These are phyloP conservation scores for Diaphora mendica DNA, from an alignment of 2,888 invertebrate species.

Conservation along the genomic window DNA sequence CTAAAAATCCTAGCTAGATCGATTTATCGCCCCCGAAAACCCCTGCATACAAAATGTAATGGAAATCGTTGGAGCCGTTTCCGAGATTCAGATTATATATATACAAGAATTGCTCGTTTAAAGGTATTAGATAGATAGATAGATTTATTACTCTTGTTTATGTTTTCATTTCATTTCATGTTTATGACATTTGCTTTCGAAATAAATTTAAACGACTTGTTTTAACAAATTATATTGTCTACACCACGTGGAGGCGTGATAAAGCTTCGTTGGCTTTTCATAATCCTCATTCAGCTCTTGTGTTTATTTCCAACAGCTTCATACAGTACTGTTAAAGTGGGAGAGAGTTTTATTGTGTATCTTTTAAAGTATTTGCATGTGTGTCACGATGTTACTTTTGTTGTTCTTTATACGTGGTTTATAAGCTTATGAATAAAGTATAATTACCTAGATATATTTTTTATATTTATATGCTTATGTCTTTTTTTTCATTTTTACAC, in stretches of 20 bases:
- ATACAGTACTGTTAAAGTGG: background rate
- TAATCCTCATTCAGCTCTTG: slow-evolving; percentile 1
- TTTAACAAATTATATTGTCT: background rate
- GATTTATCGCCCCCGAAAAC: too few species aligned
- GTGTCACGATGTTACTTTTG: background rate
- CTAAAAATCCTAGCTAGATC: too few species aligned
- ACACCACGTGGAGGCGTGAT: background rate
- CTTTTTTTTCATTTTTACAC: too few species aligned
- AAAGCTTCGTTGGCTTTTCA: background rate
- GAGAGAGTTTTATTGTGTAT: background rate
- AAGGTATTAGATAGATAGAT: too few species aligned
- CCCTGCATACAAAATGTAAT: too few species aligned
- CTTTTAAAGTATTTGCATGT: background rate
- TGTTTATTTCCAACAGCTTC: background rate
- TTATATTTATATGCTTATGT: too few species aligned
- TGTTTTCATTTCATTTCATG: too few species aligned
- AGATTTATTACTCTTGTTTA: too few species aligned
- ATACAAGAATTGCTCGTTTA: too few species aligned
- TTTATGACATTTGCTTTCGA: background rate
- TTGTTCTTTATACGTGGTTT: background rate
- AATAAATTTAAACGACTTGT: background rate
- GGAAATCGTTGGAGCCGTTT: too few species aligned
- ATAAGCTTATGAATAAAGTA: background rate
- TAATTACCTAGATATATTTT: too few species aligned
- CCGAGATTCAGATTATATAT: too few species aligned